Evolutionary conservation across 2,888 invertebrate species (phyloP).

Genomic region (Drosophila conformis): DNA sequence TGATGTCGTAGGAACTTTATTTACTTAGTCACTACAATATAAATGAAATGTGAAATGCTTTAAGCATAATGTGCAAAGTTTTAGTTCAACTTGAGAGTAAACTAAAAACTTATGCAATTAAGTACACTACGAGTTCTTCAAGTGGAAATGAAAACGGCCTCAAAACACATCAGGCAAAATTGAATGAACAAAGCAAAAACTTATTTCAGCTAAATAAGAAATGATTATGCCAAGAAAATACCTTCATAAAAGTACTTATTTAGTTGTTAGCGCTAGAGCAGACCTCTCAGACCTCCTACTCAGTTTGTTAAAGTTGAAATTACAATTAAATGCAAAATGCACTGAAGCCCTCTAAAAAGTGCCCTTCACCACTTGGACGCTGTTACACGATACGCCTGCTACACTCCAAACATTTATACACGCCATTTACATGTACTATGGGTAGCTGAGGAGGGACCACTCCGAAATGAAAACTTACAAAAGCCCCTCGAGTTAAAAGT

Average conservation of each 20-base stretch:
- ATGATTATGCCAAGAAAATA: constrained; percentile 47
- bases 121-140: constrained; percentile 50
- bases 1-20: not conserved
- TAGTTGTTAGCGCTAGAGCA: constrained; percentile 4
- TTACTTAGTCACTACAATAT: constrained; percentile 11
- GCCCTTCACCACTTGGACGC: constrained; percentile 10
- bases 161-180: constrained; percentile 45
- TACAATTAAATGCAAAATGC: constrained; percentile 65
- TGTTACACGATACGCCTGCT: constrained; percentile 53
- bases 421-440: not conserved
- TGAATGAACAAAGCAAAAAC: constrained; percentile 44
- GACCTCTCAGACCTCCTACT: not conserved
- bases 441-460: not conserved
- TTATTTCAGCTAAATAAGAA: constrained; percentile 53
- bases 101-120: constrained; percentile 64
- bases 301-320: constrained; percentile 53
- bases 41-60: constrained; percentile 45
- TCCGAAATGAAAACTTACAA: constrained; percentile 48
- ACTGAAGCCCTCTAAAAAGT: constrained; percentile 56
- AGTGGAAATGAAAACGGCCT: constrained; percentile 56
- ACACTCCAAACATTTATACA: constrained; percentile 35
- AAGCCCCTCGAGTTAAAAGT: constrained; percentile 65
- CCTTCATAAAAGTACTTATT: constrained; percentile 20
- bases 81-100: constrained; percentile 36
- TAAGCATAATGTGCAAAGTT: constrained; percentile 49